phyloP scores from a whole-genome alignment of 64 coral and sea anemone genomes.

The Platygyra sinensis region DNA sequence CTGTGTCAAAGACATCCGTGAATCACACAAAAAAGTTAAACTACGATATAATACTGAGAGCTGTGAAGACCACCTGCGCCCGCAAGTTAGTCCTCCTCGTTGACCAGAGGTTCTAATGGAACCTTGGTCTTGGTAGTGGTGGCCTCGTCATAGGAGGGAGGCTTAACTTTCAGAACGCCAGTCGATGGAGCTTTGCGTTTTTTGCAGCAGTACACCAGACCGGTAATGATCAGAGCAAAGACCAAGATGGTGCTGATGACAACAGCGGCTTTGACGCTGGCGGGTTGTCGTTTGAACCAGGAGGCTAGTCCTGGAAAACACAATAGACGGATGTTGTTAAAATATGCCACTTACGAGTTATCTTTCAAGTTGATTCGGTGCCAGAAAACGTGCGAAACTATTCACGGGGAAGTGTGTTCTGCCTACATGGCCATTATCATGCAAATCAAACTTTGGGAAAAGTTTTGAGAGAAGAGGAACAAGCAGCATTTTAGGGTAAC shows the following conservation, averaged over 20 bases:
- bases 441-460: no score
- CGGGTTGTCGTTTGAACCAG: conserved; percentile 38
- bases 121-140: conserved; percentile 3
- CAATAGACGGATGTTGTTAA: neutral
- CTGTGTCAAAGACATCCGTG: neutral
- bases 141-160: conserved; percentile 23
- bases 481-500: no score
- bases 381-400: no score
- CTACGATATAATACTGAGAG: neutral
- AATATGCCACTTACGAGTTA: neutral
- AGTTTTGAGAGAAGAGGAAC: no score
- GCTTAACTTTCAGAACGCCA: neutral
- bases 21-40: neutral
- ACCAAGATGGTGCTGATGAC: conserved; percentile 16
- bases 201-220: conserved; percentile 26
- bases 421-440: no score
- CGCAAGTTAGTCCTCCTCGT: conserved; percentile 11
- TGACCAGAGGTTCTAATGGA: conserved; percentile 31
- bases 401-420: no score
- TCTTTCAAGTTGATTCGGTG: neutral
- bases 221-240: neutral
- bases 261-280: conserved; percentile 2
- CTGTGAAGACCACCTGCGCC: neutral
- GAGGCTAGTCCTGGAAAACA: neutral
- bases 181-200: neutral